A percentile compares a stretch with the other conserved stretches of the same genome.
These are phyloP conservation scores for Eubasilissa splendida DNA, from an alignment of 2,888 invertebrate species.

Conservation along the genomic window DNA sequence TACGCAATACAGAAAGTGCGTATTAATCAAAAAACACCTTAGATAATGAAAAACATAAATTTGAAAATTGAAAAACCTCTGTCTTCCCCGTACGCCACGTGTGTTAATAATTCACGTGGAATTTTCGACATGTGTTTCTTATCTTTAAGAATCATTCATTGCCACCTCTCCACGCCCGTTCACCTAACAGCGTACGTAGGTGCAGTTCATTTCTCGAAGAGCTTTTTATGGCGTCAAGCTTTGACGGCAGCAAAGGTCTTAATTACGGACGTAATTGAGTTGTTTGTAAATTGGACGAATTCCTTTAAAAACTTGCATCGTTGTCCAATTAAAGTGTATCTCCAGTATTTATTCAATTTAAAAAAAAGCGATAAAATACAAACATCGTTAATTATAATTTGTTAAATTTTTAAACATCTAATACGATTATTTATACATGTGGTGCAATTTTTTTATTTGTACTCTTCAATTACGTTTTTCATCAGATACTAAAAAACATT, in stretches of 20 bases:
- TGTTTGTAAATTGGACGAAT: neutral
- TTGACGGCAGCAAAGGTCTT: neutral
- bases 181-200: neutral
- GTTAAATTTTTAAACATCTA: too few species aligned
- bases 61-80: slow-evolving; percentile 34
- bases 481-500: too few species aligned
- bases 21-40: slow-evolving; percentile 33
- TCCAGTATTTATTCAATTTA: too few species aligned
- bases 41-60: slow-evolving; percentile 41
- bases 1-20: slow-evolving; percentile 33
- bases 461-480: too few species aligned
- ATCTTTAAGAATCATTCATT: slow-evolving; percentile 35
- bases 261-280: slow-evolving; percentile 20
- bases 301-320: neutral
- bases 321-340: too few species aligned
- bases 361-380: too few species aligned
- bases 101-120: slow-evolving; percentile 35
- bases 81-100: slow-evolving; percentile 5
- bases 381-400: too few species aligned
- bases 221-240: neutral
- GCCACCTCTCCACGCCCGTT: slow-evolving; percentile 23
- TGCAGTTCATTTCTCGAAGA: neutral
- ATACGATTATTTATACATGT: too few species aligned
- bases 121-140: slow-evolving; percentile 38
- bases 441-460: too few species aligned